Percentiles rank a stretch among this genome's conserved stretches.
Evolutionary conservation across 2,888 invertebrate genomes (phyloP).

Genomic region (Sphinx pinastri): DNA sequence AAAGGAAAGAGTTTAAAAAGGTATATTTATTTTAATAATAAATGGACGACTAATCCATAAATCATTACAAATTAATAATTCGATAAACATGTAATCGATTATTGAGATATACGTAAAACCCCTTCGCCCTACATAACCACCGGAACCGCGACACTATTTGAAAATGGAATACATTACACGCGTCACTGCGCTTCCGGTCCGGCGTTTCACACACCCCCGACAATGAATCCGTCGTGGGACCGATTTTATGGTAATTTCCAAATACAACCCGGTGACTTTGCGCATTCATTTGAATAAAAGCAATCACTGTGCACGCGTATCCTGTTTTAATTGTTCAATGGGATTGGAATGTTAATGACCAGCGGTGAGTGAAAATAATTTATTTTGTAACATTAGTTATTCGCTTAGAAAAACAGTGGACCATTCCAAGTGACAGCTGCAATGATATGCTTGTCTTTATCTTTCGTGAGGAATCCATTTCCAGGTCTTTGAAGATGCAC

Average conservation of each 20-base stretch:
- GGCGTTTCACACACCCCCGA: constrained; percentile 46
- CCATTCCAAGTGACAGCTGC: too few relatives aligned
- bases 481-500: too few relatives aligned
- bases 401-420: too few relatives aligned
- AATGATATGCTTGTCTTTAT: too few relatives aligned
- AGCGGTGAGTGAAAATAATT: neutral
- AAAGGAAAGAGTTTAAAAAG: too few relatives aligned
- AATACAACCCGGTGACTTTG: constrained; percentile 57
- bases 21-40: too few relatives aligned
- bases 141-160: constrained; percentile 44
- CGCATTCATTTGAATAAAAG: constrained; percentile 64
- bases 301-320: constrained; percentile 51
- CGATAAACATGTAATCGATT: neutral
- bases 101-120: neutral
- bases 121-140: neutral
- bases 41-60: too few relatives aligned
- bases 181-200: constrained; percentile 64
- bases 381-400: neutral
- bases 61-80: neutral
- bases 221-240: constrained; percentile 71
- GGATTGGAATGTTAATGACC: neutral
- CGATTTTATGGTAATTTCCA: constrained; percentile 77
- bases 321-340: constrained; percentile 39
- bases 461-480: too few relatives aligned
- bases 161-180: constrained; percentile 77